Evolutionary conservation across 2,113 vertebrate species (phyloP).

Genomic region (Antigone vipio): DNA sequence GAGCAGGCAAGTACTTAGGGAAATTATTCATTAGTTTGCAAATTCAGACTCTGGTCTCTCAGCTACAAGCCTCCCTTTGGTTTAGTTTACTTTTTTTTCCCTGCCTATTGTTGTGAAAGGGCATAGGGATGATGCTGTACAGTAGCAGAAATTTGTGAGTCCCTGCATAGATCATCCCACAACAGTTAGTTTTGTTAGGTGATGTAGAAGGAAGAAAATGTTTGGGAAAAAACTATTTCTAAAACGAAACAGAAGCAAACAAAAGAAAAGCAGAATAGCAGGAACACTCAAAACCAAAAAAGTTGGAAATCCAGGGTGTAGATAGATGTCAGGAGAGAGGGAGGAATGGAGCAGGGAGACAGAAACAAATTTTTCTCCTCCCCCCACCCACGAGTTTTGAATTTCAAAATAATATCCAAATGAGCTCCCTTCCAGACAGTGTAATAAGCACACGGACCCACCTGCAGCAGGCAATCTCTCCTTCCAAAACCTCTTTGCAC

Average conservation of each 20-base stretch:
- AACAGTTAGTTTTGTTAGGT: not conserved
- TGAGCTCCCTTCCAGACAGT: not conserved
- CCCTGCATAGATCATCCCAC: not conserved
- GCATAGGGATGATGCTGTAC: not conserved
- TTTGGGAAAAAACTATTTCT: not conserved
- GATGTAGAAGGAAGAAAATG: not conserved
- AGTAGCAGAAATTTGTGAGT: not conserved
- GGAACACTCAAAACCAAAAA: not conserved
- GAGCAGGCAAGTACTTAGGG: slow-evolving; percentile 35
- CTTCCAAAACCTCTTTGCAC: not conserved
- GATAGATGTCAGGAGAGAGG: not conserved
- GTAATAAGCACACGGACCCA: not conserved
- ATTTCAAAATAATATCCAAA: not conserved
- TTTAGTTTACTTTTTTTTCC: not conserved
- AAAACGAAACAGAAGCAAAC: not conserved
- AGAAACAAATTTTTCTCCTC: not conserved
- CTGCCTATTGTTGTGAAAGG: not conserved
- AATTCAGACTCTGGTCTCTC: not conserved
- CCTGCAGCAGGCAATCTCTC: not conserved
- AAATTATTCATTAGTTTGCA: slow-evolving; percentile 60
- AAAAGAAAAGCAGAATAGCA: not conserved
- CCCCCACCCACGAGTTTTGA: not conserved
- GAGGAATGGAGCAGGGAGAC: not conserved
- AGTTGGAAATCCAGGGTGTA: not conserved
- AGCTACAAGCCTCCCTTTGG: not conserved